Evolutionary conservation across 2,797 vertebrate genomes (phyloP).

Genomic region (Alectoris magna): DNA sequence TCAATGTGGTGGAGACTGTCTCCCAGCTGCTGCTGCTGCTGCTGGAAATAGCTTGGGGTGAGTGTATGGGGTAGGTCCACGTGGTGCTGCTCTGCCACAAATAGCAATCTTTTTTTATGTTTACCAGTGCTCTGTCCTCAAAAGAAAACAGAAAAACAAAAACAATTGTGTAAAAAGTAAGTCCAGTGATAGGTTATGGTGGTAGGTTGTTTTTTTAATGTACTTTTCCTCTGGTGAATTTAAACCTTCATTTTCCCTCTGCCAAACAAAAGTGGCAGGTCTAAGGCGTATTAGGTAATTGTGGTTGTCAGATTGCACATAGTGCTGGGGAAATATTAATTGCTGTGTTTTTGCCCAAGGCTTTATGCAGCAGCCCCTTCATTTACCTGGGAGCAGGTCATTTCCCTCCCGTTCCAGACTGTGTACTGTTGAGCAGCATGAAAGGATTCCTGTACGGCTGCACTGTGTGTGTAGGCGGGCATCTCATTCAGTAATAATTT

Average conservation of each 20-base stretch:
- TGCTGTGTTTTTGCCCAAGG: conserved; percentile 67
- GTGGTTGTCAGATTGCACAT: conserved; percentile 68
- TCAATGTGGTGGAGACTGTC: not conserved
- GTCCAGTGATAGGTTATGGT: not conserved
- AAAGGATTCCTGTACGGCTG: conserved; percentile 75
- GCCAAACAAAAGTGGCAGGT: conserved; percentile 61
- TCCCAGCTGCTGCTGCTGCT: not conserved
- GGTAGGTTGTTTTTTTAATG: not conserved
- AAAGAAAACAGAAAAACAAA: not conserved
- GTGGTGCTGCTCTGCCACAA: not conserved
- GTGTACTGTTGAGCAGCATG: conserved; percentile 44
- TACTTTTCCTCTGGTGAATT: not conserved
- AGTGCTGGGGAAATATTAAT: conserved; percentile 74
- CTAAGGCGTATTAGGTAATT: conserved; percentile 76
- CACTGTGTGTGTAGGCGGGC: conserved; percentile 70
- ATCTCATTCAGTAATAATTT: conserved; percentile 77
- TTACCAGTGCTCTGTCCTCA: not conserved
- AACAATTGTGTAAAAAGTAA: conserved; percentile 6
- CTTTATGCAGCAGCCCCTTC: conserved; percentile 51
- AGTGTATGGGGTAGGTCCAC: not conserved
- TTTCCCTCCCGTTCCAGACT: conserved; percentile 62
- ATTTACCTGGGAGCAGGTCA: conserved; percentile 51
- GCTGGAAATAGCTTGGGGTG: not conserved
- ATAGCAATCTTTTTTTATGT: conserved; percentile 43
- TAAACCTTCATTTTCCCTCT: conserved; percentile 72